Evolutionary conservation across 2,113 vertebrate species (phyloP), one percentile per base, ranked within the genome.

Genomic region (Grus americana): DNA sequence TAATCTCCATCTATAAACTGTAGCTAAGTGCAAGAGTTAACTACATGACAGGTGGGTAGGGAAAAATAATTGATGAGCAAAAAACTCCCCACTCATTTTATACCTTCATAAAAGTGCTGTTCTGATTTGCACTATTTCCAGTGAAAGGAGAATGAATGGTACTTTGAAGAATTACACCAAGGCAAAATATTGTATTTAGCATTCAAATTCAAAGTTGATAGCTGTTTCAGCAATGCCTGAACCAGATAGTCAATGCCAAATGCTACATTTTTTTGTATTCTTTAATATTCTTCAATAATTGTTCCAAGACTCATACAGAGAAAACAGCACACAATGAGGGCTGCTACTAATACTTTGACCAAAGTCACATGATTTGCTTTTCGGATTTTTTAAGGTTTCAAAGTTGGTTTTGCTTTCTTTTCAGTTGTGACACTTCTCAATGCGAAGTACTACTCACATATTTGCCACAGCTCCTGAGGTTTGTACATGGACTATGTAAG

Each of bases 121-220:
- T 96, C 81, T 79, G 66, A 54, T 91, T 73, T 86, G 88, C 38
- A 66, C n/a, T 32, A 59, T 72, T 83, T 82, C 62, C 58, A 88
- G 38, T 2, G 1, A 83, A 61, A 83, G 50, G 18, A 90, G 71
- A 81, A 94, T 15, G 26, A 73, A 88, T 17, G 38, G 58, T 30
- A 54, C 22, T 94, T 90, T 86, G 62, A 92, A 86, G 71, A 79
- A 94, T 44, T 93, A 89, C 63, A 92, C 70, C 50, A 61, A 80
- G 82, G 26, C 55, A 87, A 82, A 96, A 94, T 91, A 90, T 94
- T 94, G 71, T 68, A 65, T 66, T 91, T 96, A 82, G 94, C 74
- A 83, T 83, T 88, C 73, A 50, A 90, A 90, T 83, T 54, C 34
- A 58, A 65, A 93, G 57, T 21, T 54, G 66, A 88, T 55, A 65